These are phyloP conservation scores for Nyleta sp. DNA, from an alignment of 2,888 invertebrate species.

Conservation along the genomic window DNA sequence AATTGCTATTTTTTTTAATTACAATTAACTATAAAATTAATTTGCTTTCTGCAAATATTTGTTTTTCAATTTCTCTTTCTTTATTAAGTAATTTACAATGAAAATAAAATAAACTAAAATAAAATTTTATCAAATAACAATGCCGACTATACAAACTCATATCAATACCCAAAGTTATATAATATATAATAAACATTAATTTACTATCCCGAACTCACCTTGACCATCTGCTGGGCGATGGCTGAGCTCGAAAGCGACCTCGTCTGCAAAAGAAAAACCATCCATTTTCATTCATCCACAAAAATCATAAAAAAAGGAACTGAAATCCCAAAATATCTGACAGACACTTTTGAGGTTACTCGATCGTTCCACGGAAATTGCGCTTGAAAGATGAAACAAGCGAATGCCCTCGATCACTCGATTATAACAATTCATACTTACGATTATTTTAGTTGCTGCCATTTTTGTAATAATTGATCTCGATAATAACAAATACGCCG, in stretches of 20 bases:
- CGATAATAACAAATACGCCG: slow-evolving; percentile 16
- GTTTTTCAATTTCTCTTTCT: no score
- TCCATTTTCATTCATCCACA: slow-evolving; percentile 14
- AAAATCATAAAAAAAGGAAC: slow-evolving; percentile 16
- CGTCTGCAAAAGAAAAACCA: slow-evolving; percentile 75
- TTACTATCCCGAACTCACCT: slow-evolving; percentile 79
- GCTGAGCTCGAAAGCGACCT: slow-evolving; percentile 81
- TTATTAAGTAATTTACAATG: no score
- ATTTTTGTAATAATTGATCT: slow-evolving; percentile 62
- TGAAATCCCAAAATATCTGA: slow-evolving; percentile 26
- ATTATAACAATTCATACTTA: slow-evolving; percentile 62
- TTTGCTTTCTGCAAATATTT: no score
- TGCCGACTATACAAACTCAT: neutral
- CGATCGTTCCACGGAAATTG: neutral
- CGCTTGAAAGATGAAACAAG: neutral
- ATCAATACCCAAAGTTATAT: slow-evolving; percentile 31
- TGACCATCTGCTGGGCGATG: slow-evolving; percentile 81
- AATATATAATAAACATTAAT: slow-evolving; percentile 19
- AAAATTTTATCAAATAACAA: no score
- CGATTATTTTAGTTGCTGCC: slow-evolving; percentile 72
- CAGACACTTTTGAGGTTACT: slow-evolving; percentile 21
- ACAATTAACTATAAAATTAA: no score
- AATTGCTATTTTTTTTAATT: no score
- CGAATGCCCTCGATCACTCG: neutral
- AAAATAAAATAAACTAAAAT: no score